Conservation (phyloP, 2,888 invertebrate species). For the Euzophera pinguis region DNA sequence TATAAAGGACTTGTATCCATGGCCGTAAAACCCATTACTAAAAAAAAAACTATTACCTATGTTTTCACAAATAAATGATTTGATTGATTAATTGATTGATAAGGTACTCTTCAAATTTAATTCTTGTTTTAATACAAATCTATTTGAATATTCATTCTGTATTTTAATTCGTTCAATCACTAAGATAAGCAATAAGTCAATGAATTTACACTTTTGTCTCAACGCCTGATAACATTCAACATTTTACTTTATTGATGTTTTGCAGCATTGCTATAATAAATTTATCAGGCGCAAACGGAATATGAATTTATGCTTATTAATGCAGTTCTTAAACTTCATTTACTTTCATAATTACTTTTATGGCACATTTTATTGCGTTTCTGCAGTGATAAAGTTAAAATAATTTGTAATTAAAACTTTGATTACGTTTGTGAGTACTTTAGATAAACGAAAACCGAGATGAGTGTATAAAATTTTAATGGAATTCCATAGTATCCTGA, state of each 20-base stretch:
- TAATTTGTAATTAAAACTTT: conserved; percentile 8
- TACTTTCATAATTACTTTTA: conserved; percentile 10
- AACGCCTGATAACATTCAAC: neutral
- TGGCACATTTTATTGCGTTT: conserved; percentile 1
- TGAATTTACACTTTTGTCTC: conserved; percentile 1
- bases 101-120: neutral
- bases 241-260: neutral
- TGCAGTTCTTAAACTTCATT: conserved; percentile 5
- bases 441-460: no score
- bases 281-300: conserved; percentile 14
- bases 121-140: neutral
- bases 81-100: no score
- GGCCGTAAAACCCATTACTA: no score
- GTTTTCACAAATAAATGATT: no score
- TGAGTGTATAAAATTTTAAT: no score
- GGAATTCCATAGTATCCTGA: no score
- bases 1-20: no score
- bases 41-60: no score
- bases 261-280: conserved; percentile 14
- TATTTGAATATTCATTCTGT: neutral
- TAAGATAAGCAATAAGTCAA: neutral
- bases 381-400: neutral
- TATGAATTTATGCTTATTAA: neutral
- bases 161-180: neutral
- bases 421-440: neutral